Base-by-base conservation (phyloP, 2,797 vertebrate genomes). In the Eurystomus glaucurus region DNA sequence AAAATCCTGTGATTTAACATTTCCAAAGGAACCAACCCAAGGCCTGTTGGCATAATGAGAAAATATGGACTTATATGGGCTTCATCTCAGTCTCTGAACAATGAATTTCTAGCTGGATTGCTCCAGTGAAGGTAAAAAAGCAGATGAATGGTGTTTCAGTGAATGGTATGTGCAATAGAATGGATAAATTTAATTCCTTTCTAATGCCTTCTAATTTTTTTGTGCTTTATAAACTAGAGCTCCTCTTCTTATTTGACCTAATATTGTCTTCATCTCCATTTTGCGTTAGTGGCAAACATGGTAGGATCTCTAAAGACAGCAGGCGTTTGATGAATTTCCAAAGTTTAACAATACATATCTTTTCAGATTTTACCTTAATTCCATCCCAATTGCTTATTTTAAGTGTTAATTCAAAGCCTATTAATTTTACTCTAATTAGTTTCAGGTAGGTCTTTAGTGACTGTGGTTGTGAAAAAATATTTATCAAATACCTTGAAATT, bases 231-330 rank as follows among this genome's bases (percentile, higher is more conserved):
- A 50, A 61, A 23, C 8, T n/a, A 64, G 20, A 68, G 8, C 0
- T 54, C 1, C 4, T 51, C 8, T 19, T 88, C 7, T 50, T 77
- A 19, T 39, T 80, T 87, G 12, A 22, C 33, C 15, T 46, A 57
- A 21, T 57, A 25, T 17, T 92, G 10, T 64, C 18, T 57, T 93
- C 8, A 3, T 87, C 19, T 85, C 19, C 8, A 1, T 71, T 80
- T 80, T 64, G 7, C 3, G 0, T 72, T 60, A 66, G 14, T 6
- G 13, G 5, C 15, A 66, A 71, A 85, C 0, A 0, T 29, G 18
- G 9, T n/a, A 45, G 46, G 8, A 61, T 41, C 5, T 14, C 9
- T 14, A 74, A 81, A 37, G 18, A 37, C 29, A 48, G 26, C 9
- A 57, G 18, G 29, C 5, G 69, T 80, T 69, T 69, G 39, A 22